Percentiles rank a stretch among this genome's conserved stretches.
These are phyloP conservation scores for Embidobia sp. DNA, from an alignment of 2,888 invertebrate species.

Conservation along the genomic window DNA sequence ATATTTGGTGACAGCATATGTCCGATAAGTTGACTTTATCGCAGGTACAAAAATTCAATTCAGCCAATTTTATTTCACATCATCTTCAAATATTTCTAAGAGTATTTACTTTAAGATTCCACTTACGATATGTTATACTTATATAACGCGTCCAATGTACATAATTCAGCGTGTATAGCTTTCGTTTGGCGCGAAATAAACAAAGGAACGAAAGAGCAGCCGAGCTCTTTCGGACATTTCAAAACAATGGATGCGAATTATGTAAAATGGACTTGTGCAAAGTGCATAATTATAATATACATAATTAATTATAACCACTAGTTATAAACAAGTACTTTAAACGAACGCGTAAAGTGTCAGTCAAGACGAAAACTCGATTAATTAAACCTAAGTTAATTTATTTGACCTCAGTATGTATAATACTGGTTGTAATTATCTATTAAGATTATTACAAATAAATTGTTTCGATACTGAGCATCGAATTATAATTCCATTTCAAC, in stretches of 20 bases:
- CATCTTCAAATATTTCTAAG: slow-evolving; percentile 35
- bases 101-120: slow-evolving; percentile 29
- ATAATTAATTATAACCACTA: slow-evolving; percentile 8
- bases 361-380: too few relatives aligned
- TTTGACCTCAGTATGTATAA: slow-evolving; percentile 4
- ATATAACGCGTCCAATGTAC: slow-evolving; percentile 47
- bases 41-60: too few relatives aligned
- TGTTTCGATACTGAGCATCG: slow-evolving; percentile 55
- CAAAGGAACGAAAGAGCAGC: too few relatives aligned
- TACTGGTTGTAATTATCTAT: slow-evolving; percentile 46
- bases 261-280: slow-evolving; percentile 36
- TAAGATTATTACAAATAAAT: slow-evolving; percentile 62
- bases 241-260: slow-evolving; percentile 7
- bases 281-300: slow-evolving; percentile 18
- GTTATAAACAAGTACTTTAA: slow-evolving; percentile 13
- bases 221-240: too few relatives aligned
- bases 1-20: slow-evolving; percentile 46
- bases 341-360: too few relatives aligned
- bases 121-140: slow-evolving; percentile 26
- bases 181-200: too few relatives aligned
- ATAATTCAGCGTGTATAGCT: slow-evolving; percentile 34
- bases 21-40: slow-evolving; percentile 34
- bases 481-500: slow-evolving; percentile 61
- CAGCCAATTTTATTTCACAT: slow-evolving; percentile 16
- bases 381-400: slow-evolving; percentile 20